Conservation (phyloP, 53 echinoderm and acorn worm species). For the Luidia sarsii region DNA sequence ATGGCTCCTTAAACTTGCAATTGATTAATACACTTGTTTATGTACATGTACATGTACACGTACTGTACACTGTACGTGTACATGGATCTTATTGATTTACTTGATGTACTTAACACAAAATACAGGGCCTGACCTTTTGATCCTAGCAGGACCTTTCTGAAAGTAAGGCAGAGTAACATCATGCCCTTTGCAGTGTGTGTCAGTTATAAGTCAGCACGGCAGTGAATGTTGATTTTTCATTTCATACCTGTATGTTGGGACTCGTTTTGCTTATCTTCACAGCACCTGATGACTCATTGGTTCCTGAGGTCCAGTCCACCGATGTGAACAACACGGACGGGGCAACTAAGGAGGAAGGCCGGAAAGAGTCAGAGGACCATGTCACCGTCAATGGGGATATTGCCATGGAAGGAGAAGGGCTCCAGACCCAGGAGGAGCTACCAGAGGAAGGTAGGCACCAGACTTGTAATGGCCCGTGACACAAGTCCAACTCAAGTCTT, state of each 20-base stretch:
- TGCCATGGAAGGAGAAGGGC: constrained; percentile 62
- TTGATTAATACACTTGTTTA: background rate
- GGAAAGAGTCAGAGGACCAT: constrained; percentile 62
- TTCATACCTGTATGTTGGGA: no score
- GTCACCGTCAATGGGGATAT: constrained; percentile 85
- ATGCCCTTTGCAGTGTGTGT: no score
- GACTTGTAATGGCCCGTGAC: background rate
- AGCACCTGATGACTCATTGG: constrained; percentile 55
- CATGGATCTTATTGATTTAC: no score
- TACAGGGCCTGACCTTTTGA: no score
- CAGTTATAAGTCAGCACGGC: no score
- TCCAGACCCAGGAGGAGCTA: constrained; percentile 65
- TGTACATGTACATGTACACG: background rate
- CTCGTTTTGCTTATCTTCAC: no score
- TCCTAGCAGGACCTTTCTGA: no score
- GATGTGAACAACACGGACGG: constrained; percentile 45
- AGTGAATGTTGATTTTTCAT: no score
- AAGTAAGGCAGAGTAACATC: no score
- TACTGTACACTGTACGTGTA: no score
- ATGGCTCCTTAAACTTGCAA: no score
- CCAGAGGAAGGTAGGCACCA: constrained; percentile 80
- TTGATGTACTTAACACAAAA: no score
- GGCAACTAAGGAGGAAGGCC: constrained; percentile 35
- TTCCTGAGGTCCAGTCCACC: constrained; percentile 54
- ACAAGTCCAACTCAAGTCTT: background rate